Conservation (phyloP, 2,888 invertebrate species). For the Galerucella nymphaeae region DNA sequence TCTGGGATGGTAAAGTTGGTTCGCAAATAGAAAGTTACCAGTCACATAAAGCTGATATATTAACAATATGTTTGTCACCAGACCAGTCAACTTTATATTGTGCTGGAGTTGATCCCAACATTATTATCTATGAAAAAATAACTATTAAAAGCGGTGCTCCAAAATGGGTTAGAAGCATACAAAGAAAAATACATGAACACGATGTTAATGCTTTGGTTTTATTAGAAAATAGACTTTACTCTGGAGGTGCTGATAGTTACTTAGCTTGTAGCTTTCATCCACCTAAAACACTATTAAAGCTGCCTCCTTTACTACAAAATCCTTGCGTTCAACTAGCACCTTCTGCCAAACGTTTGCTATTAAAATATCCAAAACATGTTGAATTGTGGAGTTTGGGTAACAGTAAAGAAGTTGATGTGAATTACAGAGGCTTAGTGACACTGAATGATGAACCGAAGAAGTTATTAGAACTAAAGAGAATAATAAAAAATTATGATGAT, state of each 20-base stretch:
- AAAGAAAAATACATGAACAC: slow-evolving; percentile 85
- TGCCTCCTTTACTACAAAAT: slow-evolving; percentile 77
- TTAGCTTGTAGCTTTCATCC: slow-evolving; percentile 78
- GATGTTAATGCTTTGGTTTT: slow-evolving; percentile 80
- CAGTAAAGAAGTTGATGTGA: slow-evolving; percentile 55
- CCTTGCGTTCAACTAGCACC: slow-evolving; percentile 70
- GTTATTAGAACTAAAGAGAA: slow-evolving; percentile 75
- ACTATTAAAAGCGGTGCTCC: slow-evolving; percentile 67
- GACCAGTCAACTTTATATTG: slow-evolving; percentile 79
- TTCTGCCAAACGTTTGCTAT: slow-evolving; percentile 62
- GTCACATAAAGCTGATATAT: slow-evolving; percentile 85
- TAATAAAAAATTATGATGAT: slow-evolving; percentile 53
- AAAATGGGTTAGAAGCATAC: slow-evolving; percentile 87
- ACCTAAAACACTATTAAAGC: slow-evolving; percentile 74
- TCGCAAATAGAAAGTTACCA: slow-evolving; percentile 82
- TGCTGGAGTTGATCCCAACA: slow-evolving; percentile 85
- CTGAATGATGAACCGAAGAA: slow-evolving; percentile 72
- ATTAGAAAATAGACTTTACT: slow-evolving; percentile 75
- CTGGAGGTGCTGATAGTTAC: slow-evolving; percentile 86
- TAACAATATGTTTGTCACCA: slow-evolving; percentile 77
- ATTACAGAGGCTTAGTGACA: slow-evolving; percentile 59
- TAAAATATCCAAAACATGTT: slow-evolving; percentile 64
- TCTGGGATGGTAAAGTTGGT: slow-evolving; percentile 89
- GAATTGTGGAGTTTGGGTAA: slow-evolving; percentile 75
- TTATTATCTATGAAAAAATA: slow-evolving; percentile 79